These are phyloP conservation scores for Meghimatium bilineatum DNA, from an alignment of 2,888 invertebrate species.

Conservation along the genomic window DNA sequence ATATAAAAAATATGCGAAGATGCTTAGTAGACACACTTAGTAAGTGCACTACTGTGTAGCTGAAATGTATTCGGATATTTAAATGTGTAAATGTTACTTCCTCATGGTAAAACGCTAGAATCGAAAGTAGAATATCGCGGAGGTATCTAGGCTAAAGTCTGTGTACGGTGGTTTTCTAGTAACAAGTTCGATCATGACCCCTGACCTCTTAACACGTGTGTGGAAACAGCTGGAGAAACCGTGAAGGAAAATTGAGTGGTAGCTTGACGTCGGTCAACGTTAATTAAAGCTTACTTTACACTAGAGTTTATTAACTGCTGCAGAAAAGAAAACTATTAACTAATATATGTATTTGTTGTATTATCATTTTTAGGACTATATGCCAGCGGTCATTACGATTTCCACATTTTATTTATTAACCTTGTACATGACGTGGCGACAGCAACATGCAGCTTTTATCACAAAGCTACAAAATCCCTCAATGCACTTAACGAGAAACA, in stretches of 20 bases:
- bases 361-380: too few species aligned
- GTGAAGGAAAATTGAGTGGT: not conserved
- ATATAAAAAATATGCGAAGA: not conserved
- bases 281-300: too few species aligned
- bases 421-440: too few species aligned
- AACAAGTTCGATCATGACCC: conserved; percentile 48
- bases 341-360: too few species aligned
- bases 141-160: conserved; percentile 34
- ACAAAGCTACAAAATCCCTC: too few species aligned
- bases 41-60: not conserved
- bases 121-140: conserved; percentile 8
- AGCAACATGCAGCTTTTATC: too few species aligned
- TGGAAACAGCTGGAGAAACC: conserved; percentile 14
- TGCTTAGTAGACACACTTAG: not conserved
- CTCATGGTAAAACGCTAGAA: not conserved
- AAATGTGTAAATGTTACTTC: not conserved
- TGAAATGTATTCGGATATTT: not conserved
- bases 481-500: too few species aligned
- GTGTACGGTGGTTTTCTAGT: conserved; percentile 21
- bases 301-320: too few species aligned
- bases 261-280: not conserved
- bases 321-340: too few species aligned
- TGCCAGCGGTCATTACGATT: too few species aligned
- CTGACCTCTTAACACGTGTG: conserved; percentile 36
- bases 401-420: too few species aligned